Percentiles rank a stretch among this genome's conserved stretches.
Conservation (phyloP, 2,888 invertebrate species). For the Oscheius onirici region DNA sequence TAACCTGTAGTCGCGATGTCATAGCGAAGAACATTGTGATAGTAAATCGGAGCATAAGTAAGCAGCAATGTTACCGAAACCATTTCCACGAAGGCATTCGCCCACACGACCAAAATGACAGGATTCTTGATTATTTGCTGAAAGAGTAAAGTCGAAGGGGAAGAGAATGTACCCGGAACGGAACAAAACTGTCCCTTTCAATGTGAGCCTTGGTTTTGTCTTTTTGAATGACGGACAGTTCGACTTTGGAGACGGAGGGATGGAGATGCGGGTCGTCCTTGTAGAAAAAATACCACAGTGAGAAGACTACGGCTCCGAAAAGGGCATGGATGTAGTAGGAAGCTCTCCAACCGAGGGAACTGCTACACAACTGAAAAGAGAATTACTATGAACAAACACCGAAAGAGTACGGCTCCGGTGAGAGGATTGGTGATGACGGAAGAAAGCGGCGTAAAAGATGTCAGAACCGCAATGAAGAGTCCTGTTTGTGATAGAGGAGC, state of each 20-base stretch:
- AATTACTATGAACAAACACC: neutral
- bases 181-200: conserved; percentile 63
- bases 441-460: conserved; percentile 64
- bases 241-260: conserved; percentile 44
- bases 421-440: conserved; percentile 61
- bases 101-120: conserved; percentile 60
- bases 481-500: conserved; percentile 63
- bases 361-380: conserved; percentile 50
- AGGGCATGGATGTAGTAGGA: conserved; percentile 61
- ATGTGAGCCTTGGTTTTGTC: conserved; percentile 63
- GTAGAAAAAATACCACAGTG: conserved; percentile 51
- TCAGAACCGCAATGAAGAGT: conserved; percentile 62
- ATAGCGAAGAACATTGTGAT: conserved; percentile 58
- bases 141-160: neutral
- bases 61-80: conserved; percentile 63
- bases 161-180: conserved; percentile 51
- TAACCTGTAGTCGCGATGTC: conserved; percentile 53
- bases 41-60: conserved; percentile 65
- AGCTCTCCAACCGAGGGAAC: conserved; percentile 62
- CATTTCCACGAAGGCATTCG: conserved; percentile 66
- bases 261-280: conserved; percentile 55
- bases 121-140: conserved; percentile 62
- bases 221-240: conserved; percentile 56
- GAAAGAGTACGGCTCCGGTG: conserved; percentile 53
- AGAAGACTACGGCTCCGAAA: conserved; percentile 43